Base-by-base conservation (phyloP, 2,797 vertebrate species). In the Phalloptychus januarius region DNA sequence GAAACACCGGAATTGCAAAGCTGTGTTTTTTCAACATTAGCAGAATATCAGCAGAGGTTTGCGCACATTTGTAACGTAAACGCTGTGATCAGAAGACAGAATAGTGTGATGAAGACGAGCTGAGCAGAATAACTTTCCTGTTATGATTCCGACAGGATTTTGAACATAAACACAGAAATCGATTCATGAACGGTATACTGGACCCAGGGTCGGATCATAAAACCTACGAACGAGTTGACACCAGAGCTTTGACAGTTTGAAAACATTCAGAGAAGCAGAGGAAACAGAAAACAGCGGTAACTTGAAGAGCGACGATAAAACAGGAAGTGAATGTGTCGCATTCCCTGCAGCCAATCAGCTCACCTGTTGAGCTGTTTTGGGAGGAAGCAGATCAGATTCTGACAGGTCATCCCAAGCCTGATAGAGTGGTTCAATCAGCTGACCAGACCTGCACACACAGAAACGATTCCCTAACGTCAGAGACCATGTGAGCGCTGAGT, bases 341-440 rank as follows among this genome's bases (percentile, higher is more conserved):
- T 5, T 25, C 42, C 0, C 42, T 1, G 15, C 36, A 54, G 50
- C 50, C 8, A 31, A 10, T 28, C 25, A 7, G 28, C 76, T 91
- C 91, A 98, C 98, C 96, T 95, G 94, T 74, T 71, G 91, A 48
- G 76, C 82, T 78, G 93, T 93, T 86, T 90, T 94, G 20, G 91
- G 80, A 56, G 93, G 86, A 46, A 91, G 93, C 54, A 95, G 87
- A 72, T 97, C 96, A 31, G 95, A 94, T 56, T 96, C 94, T 33
- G 90, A 93, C 7, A 94, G 81, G 75, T 98, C 97, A 89, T 98
- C 97, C 98, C 98, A 99, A 25, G 95, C 94, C 90, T 98, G 97
- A 88, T 99, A 99, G 72, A 97, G 74, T 0, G 97, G 96, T 79
- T 97, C 95, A 15, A 99, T 96, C 46, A 95, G 86, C 79, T 94